phyloP scores from a whole-genome alignment of 2,797 vertebrate genomes.

The Sarcophilus harrisii region DNA sequence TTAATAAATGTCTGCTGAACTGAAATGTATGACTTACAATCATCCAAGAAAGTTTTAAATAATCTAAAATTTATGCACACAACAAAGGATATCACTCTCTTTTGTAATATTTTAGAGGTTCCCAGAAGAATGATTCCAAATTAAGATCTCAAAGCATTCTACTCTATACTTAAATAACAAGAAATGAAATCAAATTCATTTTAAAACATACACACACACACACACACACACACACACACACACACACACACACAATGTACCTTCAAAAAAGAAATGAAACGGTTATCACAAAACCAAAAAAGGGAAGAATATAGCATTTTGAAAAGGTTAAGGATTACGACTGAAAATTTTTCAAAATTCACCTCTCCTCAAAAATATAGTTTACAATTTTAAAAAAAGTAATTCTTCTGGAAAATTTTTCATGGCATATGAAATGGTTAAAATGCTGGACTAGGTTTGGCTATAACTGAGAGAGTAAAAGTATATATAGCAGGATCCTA shows the following conservation, averaged over 20 bases:
- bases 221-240: conserved; percentile 5
- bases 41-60: neutral
- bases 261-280: conserved; percentile 43
- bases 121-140: conserved; percentile 21
- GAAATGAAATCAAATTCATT: conserved; percentile 48
- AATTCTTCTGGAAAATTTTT: conserved; percentile 21
- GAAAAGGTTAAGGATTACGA: neutral
- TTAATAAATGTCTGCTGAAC: neutral
- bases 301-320: neutral
- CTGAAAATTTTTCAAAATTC: neutral
- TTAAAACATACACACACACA: conserved; percentile 1
- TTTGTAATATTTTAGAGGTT: conserved; percentile 18
- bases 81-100: neutral
- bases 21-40: neutral
- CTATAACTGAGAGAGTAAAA: conserved; percentile 16
- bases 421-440: conserved; percentile 47
- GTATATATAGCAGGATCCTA: conserved; percentile 33
- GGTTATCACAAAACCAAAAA: conserved; percentile 4
- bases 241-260: conserved; percentile 21
- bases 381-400: conserved; percentile 44
- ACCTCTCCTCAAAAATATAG: conserved; percentile 40
- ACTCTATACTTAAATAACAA: conserved; percentile 15
- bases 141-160: conserved; percentile 37
- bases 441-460: conserved; percentile 54
- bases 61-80: neutral